Evolutionary conservation across 2,797 vertebrate genomes (phyloP).

Genomic region (Malacoctenus gilli): DNA sequence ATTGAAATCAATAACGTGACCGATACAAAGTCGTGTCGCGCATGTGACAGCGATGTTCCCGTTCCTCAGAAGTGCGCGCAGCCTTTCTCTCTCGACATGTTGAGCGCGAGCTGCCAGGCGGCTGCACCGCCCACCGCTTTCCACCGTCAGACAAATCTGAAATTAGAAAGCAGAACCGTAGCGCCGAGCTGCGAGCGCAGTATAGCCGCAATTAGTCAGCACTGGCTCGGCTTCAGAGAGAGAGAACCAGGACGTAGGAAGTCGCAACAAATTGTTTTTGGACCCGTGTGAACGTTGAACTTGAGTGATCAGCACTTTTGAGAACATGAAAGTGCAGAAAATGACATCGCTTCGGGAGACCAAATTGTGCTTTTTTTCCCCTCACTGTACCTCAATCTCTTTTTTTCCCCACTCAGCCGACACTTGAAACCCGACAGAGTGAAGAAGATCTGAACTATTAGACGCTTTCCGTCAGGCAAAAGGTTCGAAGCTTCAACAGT

Average conservation of each 20-base stretch:
- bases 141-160: conserved; percentile 59
- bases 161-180: conserved; percentile 52
- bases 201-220: conserved; percentile 53
- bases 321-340: conserved; percentile 39
- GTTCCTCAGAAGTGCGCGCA: conserved; percentile 34
- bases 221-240: conserved; percentile 28
- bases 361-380: conserved; percentile 11
- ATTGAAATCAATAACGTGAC: conserved; percentile 8
- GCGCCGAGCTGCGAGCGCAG: conserved; percentile 32
- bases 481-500: conserved; percentile 26
- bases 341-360: conserved; percentile 24
- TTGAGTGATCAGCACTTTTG: conserved; percentile 35
- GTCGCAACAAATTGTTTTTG: conserved; percentile 24
- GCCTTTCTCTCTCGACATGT: conserved; percentile 37
- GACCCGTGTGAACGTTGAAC: neutral
- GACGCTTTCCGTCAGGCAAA: conserved; percentile 16
- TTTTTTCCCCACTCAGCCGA: conserved; percentile 14
- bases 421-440: conserved; percentile 12
- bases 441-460: conserved; percentile 29
- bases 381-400: conserved; percentile 7
- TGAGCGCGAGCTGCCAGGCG: conserved; percentile 49
- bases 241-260: conserved; percentile 39
- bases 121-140: conserved; percentile 64
- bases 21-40: conserved; percentile 13
- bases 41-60: conserved; percentile 18